Evolutionary conservation across 2,113 vertebrate species (phyloP), one percentile per base, ranked within the genome.

Genomic region (Poicephalus meyeri): DNA sequence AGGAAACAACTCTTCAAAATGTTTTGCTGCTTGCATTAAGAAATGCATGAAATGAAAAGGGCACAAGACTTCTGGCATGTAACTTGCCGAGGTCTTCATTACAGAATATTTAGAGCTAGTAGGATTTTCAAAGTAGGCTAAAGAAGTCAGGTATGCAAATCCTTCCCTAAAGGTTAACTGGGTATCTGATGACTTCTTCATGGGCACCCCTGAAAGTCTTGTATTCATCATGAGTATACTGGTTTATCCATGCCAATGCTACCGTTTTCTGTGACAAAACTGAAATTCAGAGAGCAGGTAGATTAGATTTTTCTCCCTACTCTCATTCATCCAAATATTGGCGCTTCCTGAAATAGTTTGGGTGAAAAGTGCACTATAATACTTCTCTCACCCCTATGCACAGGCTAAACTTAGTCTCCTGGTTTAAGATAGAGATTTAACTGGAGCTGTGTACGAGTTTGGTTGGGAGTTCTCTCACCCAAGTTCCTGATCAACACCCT

Each of bases 151-250:
- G 16, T 15, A 24, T 24, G 46, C 37, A 86, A 80, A 81, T 60
- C 26, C 20, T 29, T 60, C 46, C 37, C 24, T 15, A 39, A 78
- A 73, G 33, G 28, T 31, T 55, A 39, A 78, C 6, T 31, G 7
- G 19, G 7, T 20, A 46, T 47, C 69, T 42, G 29, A 3, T 20
- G 49, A 53, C 5, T 66, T 23, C 20, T 79, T 65, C 35, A 13
- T 1, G 9, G n/a, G 35, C 8, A 2, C 25, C 37, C 79, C 46
- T 83, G 58, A 73, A 90, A 88, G 49, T 26, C 63, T 41, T 11
- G 8, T 2, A 35, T 35, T 39, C 55, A 16, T 74, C 42, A 13
- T 0, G 2, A 31, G 11, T 24, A 33, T 21, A 25, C 2, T 2
- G 1, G 11, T 56, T 89, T 81, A 91, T 41, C 31, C 11, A 19